Percentiles rank a stretch among this genome's conserved stretches.
Conservation (phyloP, 2,888 invertebrate species). For the Lordiphosa fenestrarum region DNA sequence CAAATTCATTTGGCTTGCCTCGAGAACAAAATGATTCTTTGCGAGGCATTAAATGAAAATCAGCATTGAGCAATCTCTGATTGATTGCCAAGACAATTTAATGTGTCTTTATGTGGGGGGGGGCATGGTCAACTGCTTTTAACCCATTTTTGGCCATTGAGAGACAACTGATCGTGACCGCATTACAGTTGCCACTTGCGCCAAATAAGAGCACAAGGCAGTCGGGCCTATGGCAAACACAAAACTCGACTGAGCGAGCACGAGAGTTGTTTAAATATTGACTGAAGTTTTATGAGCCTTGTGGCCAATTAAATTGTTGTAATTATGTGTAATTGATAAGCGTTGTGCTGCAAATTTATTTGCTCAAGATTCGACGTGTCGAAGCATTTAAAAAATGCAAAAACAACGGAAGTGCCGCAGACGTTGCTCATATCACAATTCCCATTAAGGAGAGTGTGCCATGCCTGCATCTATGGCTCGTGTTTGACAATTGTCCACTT, state of each 20-base stretch:
- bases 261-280: constrained; percentile 43
- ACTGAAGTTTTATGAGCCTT: constrained; percentile 34
- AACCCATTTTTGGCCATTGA: constrained; percentile 61
- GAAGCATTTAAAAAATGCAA: constrained; percentile 9
- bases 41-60: constrained; percentile 24
- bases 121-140: constrained; percentile 59
- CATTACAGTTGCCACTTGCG: constrained; percentile 24
- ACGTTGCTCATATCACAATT: neutral
- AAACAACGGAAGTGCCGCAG: constrained; percentile 18
- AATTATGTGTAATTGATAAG: too few relatives aligned
- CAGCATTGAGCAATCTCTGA: constrained; percentile 29
- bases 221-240: constrained; percentile 4
- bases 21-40: constrained; percentile 11
- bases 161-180: constrained; percentile 56
- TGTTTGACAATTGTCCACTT: constrained; percentile 49
- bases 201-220: constrained; percentile 48
- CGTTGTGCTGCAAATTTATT: too few relatives aligned
- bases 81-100: constrained; percentile 32
- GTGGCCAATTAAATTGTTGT: constrained; percentile 37
- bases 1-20: constrained; percentile 28
- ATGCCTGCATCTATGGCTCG: constrained; percentile 3
- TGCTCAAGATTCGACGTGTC: constrained; percentile 21
- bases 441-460: constrained; percentile 10
- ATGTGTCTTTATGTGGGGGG: constrained; percentile 24
- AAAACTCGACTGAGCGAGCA: neutral